Conservation (phyloP, 1,140 invertebrate species). For the Aporrectodea caliginosa region DNA sequence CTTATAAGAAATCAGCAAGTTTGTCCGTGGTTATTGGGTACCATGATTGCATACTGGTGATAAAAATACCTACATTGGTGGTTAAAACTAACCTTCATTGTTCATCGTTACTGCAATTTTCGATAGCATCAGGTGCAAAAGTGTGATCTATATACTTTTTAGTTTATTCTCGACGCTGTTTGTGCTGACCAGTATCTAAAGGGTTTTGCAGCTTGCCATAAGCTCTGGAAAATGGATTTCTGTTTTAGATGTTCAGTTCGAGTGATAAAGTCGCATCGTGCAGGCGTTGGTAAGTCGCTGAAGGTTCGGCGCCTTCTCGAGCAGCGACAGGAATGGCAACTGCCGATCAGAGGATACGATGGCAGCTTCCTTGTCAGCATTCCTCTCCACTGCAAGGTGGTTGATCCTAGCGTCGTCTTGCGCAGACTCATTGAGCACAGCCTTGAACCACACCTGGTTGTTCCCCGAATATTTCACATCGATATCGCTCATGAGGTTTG, state of each 20-base stretch:
- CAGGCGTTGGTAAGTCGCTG: conserved; percentile 48
- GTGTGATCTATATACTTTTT: too few relatives aligned
- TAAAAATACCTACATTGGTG: too few relatives aligned
- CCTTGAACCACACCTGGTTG: conserved; percentile 26
- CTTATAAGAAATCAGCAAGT: too few relatives aligned
- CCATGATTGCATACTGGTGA: too few relatives aligned
- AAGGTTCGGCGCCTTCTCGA: conserved; percentile 37
- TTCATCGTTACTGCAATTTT: too few relatives aligned
- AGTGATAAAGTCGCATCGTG: conserved; percentile 43
- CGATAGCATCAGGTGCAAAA: too few relatives aligned
- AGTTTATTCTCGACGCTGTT: too few relatives aligned
- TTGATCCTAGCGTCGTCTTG: conserved; percentile 35
- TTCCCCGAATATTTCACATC: conserved; percentile 44
- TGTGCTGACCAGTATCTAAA: too few relatives aligned
- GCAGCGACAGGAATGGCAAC: conserved; percentile 11
- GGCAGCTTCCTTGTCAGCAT: conserved; percentile 30
- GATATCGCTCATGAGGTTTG: conserved; percentile 49
- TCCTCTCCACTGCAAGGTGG: conserved; percentile 40
- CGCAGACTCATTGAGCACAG: conserved; percentile 37
- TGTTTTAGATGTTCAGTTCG: conserved; percentile 41
- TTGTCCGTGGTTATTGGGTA: too few relatives aligned
- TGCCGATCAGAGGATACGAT: neutral
- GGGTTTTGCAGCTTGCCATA: too few relatives aligned
- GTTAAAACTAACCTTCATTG: too few relatives aligned
- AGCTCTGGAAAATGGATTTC: too few relatives aligned